phyloP scores from a whole-genome alignment of 2,113 vertebrate species.

The Tetraodon nigroviridis region DNA sequence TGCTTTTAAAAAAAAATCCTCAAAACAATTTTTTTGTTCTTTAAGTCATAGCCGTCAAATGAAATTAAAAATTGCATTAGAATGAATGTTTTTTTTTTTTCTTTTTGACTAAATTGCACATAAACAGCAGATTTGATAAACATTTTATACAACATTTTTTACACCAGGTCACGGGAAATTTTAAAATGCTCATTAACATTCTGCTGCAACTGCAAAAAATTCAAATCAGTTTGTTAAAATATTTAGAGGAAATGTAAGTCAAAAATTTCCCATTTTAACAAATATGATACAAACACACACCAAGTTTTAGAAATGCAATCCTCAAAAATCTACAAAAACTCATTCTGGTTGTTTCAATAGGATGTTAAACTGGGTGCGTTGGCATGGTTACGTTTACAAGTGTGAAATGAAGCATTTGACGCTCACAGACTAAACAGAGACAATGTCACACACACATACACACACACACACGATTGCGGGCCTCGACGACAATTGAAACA shows the following conservation, averaged over 20 bases:
- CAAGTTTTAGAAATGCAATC: conserved; percentile 9
- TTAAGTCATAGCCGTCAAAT: conserved; percentile 43
- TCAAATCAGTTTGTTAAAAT: too few relatives aligned
- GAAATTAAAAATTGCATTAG: conserved; percentile 25
- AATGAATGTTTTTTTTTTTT: too few relatives aligned
- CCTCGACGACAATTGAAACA: too few relatives aligned
- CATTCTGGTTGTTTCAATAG: conserved; percentile 6
- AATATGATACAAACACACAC: neutral
- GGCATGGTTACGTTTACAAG: conserved; percentile 47
- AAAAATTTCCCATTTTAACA: neutral
- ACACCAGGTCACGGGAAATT: too few relatives aligned
- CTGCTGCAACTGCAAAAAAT: too few relatives aligned
- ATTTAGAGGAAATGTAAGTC: neutral
- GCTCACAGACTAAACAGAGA: conserved; percentile 59
- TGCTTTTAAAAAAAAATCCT: conserved; percentile 47
- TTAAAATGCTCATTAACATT: too few relatives aligned
- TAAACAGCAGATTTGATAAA: neutral
- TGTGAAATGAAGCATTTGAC: conserved; percentile 59
- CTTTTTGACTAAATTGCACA: too few relatives aligned
- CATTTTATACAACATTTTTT: neutral
- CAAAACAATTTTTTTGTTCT: conserved; percentile 42
- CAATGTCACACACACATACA: conserved; percentile 2
- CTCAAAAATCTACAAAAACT: too few relatives aligned
- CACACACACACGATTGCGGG: too few relatives aligned
- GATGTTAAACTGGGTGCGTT: conserved; percentile 37